Evolutionary conservation across 53 echinoderm and acorn worm genomes (phyloP), one percentile per base, ranked within the genome.

Genomic region (Patiria pectinifera): DNA sequence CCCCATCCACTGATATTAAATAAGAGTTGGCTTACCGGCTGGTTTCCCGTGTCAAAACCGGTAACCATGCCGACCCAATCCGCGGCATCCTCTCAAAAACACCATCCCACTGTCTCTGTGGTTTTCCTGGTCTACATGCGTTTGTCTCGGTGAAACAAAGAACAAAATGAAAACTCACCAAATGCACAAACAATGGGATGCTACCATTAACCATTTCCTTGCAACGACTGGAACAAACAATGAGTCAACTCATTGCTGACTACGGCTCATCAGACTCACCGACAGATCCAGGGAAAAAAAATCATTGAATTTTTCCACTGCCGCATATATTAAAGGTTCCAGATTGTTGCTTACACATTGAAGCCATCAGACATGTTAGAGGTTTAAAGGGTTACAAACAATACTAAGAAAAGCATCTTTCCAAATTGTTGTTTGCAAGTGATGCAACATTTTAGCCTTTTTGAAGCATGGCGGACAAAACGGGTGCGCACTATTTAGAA

Each of bases 61-160:
- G 80, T 79, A 45, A 79, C 80, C 80, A 79, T 18, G 80, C 80
- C 80, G 19, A 79, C 80, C 24, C 18, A 23, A 47, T 46, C 80
- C 0, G 46, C 48, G 12, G 45, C 45, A 46, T 47, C 80, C 80
- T 74, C 74, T 74, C 74, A 4, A 23, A 74, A 76, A 79, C 26
- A 79, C 48, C 45, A 79, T 79, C 80, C 80, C 80, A 79, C 80
- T 79, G 80, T 79, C 80, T 44, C 80, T 79, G 80, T 79, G 80
- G 80, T 79, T 79, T 79, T 44, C 8, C 8, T 53, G 8, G 8
- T 53, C 8, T 24, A 25, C 19, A 78, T 44, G 13, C 4, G 24
- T 79, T 45, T 76, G 77, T 76, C 80, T 79, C 45, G 43, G 45
- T 18, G 45, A 66, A 11, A 66, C 66, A 66, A 66, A 14, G 19